Evolutionary conservation across 2,797 vertebrate genomes (phyloP), one percentile per base, ranked within the genome.

Genomic region (Gallinago stenura): DNA sequence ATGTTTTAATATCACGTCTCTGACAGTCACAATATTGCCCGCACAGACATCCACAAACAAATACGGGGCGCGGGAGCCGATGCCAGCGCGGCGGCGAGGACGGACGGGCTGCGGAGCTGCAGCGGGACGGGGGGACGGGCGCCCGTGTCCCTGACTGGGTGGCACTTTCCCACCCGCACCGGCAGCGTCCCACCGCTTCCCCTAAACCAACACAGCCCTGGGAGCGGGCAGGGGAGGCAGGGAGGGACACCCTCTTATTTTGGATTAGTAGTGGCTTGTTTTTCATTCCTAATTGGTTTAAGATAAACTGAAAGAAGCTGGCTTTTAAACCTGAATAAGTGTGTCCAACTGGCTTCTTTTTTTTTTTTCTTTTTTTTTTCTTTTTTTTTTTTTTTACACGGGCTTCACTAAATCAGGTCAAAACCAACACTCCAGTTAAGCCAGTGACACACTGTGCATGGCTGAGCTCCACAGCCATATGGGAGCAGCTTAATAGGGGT

Each of bases 401-500:
- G 51, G 81, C 82, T 96, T 89, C 87, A 68, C 84, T 68, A 83
- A 93, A 92, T 68, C 79, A 91, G 95, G 82, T 71, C 93, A 95
- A 39, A 58, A 64, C 79, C 22, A 20, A 78, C 70, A 46, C 84
- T 83, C 57, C 64, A 39, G 87, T 30, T 51, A 70, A 76, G 73
- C 62, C 89, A 37, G 69, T 37, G 89, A n/a, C 94, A 91, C 84
- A 6, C 50, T 11, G 93, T 46, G 89, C 71, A 57, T 24, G 93
- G 89, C 93, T 76, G 62, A 76, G 87, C 93, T 50, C 83, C 0
- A 3, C 13, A 4, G 66, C 93, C 95, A 83, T 50, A 43, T 76
- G 95, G 96, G 87, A 87, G 9, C 64, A 0, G 51, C 86, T 96
- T 41, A 69, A 87, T 3, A 15, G 71, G 75, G 94, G 62, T 66